Evolutionary conservation across 2,797 vertebrate species (phyloP), one percentile per base, ranked within the genome.

Genomic region (Malurus leucopterus): DNA sequence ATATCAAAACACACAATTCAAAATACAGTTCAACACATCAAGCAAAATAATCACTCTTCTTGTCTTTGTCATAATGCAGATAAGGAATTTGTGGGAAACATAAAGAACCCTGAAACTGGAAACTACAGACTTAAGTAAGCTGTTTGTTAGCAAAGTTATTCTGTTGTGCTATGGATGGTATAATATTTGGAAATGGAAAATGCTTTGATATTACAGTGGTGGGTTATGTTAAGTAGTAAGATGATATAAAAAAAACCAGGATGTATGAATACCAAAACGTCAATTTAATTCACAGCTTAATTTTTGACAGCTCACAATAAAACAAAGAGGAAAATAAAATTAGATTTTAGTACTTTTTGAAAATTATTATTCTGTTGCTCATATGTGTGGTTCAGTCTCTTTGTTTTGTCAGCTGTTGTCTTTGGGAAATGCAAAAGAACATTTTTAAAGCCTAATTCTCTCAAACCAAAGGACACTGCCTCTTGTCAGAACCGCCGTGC

Each of bases 61-160:
- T 21, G 2, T 71, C 12, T 46, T 85, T 46, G 5, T 64, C 58
- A 32, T 30, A 63, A 76, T 20, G 8, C 41, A 77, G 23, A 27
- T 22, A 73, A 43, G 3, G 9, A 70, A 38, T 58, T 57, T 2
- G 3, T 63, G 40, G 26, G 10, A 77, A 77, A 73, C 0, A 0
- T 40, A 57, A 83, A 73, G 24, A 34, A 27, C 11, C 38, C 38
- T 68, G n/a, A 64, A 71, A 53, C 0, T n/a, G 22, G 15, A 55
- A 27, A 38, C 24, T 46, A 49, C 4, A 67, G 55, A 55, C 70
- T n/a, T 76, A 71, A 88, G 23, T 18, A 74, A 55, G 6, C 3
- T 54, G 34, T 70, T 70, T 82, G 11, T 65, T 90, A 27, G 29
- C 26, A 65, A 72, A 71, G 16, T 53, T 49, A 54, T 38, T 74